These are phyloP conservation scores for Scaptomyza reducta DNA, from an alignment of 2,888 invertebrate genomes.

Conservation along the genomic window DNA sequence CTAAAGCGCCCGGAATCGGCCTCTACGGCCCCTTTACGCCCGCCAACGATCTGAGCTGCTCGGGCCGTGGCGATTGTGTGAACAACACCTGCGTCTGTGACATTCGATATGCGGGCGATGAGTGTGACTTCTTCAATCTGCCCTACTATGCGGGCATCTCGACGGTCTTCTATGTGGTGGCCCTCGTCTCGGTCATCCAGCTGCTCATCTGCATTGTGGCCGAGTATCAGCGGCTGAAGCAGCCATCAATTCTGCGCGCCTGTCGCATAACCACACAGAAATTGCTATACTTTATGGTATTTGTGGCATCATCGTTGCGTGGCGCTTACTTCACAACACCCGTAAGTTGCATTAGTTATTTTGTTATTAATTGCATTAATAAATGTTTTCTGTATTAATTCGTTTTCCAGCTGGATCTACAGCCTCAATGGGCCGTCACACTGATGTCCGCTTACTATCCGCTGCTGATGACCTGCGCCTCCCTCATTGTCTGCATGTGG, in stretches of 20 bases:
- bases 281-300: conserved; percentile 93
- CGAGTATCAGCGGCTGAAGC: conserved; percentile 93
- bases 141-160: conserved; percentile 91
- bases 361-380: background rate
- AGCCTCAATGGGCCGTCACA: conserved; percentile 94
- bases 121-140: conserved; percentile 92
- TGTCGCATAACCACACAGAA: conserved; percentile 96
- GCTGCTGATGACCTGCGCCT: conserved; percentile 93
- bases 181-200: conserved; percentile 93
- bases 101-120: conserved; percentile 93
- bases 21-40: conserved; percentile 62
- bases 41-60: conserved; percentile 86
- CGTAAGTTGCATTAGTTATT: conserved; percentile 86
- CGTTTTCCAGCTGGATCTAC: conserved; percentile 89
- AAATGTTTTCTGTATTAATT: too few relatives aligned
- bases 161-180: conserved; percentile 92
- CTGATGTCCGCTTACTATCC: conserved; percentile 96
- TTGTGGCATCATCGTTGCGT: conserved; percentile 92
- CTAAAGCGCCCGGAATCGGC: conserved; percentile 52
- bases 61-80: conserved; percentile 95
- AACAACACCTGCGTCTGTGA: conserved; percentile 96
- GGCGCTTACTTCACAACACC: conserved; percentile 96
- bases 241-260: conserved; percentile 91
- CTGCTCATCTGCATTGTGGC: conserved; percentile 92
- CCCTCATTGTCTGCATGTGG: conserved; percentile 96